Base-by-base conservation (phyloP, 2,113 vertebrate genomes). In the Nycticebus coucang region DNA sequence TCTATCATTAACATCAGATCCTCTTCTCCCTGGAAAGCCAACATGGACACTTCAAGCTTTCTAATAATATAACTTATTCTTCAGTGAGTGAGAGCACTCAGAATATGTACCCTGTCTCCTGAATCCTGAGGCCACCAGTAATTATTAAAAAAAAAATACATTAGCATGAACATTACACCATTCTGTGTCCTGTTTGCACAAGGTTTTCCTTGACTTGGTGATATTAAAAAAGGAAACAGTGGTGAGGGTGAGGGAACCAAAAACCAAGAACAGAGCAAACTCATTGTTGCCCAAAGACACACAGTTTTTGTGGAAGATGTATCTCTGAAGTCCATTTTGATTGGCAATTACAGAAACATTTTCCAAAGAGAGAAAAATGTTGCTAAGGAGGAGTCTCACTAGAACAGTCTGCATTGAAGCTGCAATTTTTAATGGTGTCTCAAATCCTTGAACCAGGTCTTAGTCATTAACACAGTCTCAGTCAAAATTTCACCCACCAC, bases 91-190 rank as follows among this genome's bases (percentile, higher is more conserved):
- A 57, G 8, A 21, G 4, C 9, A 57, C 45, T 59, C 11, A 35
- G 21, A 88, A 19, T 33, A 41, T 6, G 5, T 14, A 11, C 14
- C 3, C 0, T n/a, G n/a, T 7, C 11, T 12, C 4, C 9, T 19
- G 10, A 19, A 13, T 53, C 26, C 68, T 41, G 18, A 53, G 17
- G 14, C n/a, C 66, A 62, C 18, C 41, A 64, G 57, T 19, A 10
- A 12, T 81, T 66, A 81, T 24, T n/a, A 26, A 41, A 50, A n/a
- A 41, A 50, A 9, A 50, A 50, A 50, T 50, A 18, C n/a, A 66
- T 57, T n/a, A 35, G 59, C 5, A 3, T 66, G 3, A 33, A 45
- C n/a, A 50, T 35, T 18, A 22, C 30, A 30, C 26, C 41, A 2
- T 14, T 7, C 41, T 17, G 6, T 50, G 19, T 59, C 0, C 7